Percentiles rank a stretch among this genome's conserved stretches.
Evolutionary conservation across 2,113 vertebrate species (phyloP).

Genomic region (Tiliqua scincoides): DNA sequence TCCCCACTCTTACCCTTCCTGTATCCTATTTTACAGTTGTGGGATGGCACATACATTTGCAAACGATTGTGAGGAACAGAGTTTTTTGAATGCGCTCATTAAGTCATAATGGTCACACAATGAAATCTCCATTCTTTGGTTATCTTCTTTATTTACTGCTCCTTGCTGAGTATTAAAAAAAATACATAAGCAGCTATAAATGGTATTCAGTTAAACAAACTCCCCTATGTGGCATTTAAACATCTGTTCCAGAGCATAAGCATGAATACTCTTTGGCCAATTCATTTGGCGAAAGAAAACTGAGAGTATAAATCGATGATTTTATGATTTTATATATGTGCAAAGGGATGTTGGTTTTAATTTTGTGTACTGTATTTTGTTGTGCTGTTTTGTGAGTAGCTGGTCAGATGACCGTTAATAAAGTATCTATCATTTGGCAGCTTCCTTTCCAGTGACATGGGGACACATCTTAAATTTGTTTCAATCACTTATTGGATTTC

Average conservation of each 20-base stretch:
- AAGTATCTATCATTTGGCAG: neutral
- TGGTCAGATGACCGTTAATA: no score
- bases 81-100: conserved; percentile 36
- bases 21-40: conserved; percentile 7
- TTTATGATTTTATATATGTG: no score
- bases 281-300: no score
- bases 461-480: neutral
- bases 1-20: neutral
- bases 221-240: neutral
- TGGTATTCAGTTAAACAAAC: neutral
- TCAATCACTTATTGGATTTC: neutral
- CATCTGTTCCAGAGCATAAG: neutral
- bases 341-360: no score
- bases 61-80: neutral
- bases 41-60: neutral
- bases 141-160: neutral
- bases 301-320: no score
- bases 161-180: neutral
- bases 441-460: neutral
- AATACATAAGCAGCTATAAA: neutral
- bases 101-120: neutral
- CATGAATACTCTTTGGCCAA: neutral
- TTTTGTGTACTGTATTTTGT: no score
- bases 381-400: no score
- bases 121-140: conserved; percentile 15